These are phyloP conservation scores for Podiceps cristatus DNA, from an alignment of 2,113 vertebrate genomes.

Conservation along the genomic window DNA sequence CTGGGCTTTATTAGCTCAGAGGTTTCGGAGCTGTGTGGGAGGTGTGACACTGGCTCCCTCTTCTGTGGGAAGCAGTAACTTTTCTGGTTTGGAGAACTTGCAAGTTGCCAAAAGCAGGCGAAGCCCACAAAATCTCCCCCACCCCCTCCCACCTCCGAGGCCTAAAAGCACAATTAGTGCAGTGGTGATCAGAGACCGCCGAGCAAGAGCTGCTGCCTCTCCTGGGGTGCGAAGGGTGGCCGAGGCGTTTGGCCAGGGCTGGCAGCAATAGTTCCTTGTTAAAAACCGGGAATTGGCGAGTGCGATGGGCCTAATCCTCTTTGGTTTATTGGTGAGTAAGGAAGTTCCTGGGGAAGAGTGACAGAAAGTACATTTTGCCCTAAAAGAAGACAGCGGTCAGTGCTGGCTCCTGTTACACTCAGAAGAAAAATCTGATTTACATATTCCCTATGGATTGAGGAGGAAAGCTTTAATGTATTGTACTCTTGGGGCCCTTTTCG, in stretches of 20 bases:
- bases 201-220: not conserved
- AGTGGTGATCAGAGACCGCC: fast-evolving
- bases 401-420: fast-evolving
- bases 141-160: not conserved
- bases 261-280: fast-evolving
- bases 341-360: not conserved
- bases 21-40: not conserved
- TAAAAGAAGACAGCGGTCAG: not conserved
- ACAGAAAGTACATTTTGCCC: not conserved
- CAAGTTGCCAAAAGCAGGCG: not conserved
- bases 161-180: fast-evolving
- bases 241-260: fast-evolving
- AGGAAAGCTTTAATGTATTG: not conserved
- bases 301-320: fast-evolving
- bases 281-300: fast-evolving
- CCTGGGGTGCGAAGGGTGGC: fast-evolving
- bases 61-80: constrained; percentile 62
- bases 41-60: constrained; percentile 71
- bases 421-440: not conserved
- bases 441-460: not conserved
- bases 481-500: not conserved
- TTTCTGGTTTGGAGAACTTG: not conserved
- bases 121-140: not conserved
- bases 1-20: not conserved
- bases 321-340: not conserved